Conservation (phyloP, 2,888 invertebrate genomes). For the Apocheima hispidaria region DNA sequence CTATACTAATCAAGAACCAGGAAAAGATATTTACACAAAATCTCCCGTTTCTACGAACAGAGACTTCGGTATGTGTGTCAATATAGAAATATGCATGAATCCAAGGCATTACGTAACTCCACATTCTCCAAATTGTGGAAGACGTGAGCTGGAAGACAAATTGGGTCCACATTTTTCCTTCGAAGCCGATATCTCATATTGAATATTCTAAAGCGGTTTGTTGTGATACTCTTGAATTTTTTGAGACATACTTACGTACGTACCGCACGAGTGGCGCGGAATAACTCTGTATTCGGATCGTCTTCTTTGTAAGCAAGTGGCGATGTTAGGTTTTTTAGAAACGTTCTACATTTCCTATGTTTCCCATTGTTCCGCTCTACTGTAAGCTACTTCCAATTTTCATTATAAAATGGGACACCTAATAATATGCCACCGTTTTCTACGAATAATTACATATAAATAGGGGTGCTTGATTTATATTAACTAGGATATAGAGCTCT, state of each 20-base stretch:
- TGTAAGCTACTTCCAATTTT: neutral
- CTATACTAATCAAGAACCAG: slow-evolving; percentile 33
- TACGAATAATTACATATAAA: no score
- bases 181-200: slow-evolving; percentile 55
- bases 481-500: no score
- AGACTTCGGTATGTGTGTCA: slow-evolving; percentile 52
- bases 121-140: slow-evolving; percentile 65
- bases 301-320: slow-evolving; percentile 9
- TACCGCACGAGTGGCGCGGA: slow-evolving; percentile 6
- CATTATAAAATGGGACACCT: neutral
- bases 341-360: slow-evolving; percentile 1
- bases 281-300: slow-evolving; percentile 16
- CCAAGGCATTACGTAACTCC: slow-evolving; percentile 65
- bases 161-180: slow-evolving; percentile 64
- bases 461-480: neutral
- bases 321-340: slow-evolving; percentile 1
- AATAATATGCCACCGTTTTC: no score
- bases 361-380: neutral
- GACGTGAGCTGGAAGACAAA: slow-evolving; percentile 70
- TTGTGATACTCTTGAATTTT: slow-evolving; percentile 48
- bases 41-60: slow-evolving; percentile 39
- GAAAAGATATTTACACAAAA: slow-evolving; percentile 40
- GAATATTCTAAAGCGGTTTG: slow-evolving; percentile 62
- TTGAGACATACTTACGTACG: slow-evolving; percentile 28
- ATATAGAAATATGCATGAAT: slow-evolving; percentile 64